Percentiles rank a stretch among this genome's conserved stretches.
Evolutionary conservation across 2,797 vertebrate species (phyloP).

Genomic region (Rhyacichthys aspro): DNA sequence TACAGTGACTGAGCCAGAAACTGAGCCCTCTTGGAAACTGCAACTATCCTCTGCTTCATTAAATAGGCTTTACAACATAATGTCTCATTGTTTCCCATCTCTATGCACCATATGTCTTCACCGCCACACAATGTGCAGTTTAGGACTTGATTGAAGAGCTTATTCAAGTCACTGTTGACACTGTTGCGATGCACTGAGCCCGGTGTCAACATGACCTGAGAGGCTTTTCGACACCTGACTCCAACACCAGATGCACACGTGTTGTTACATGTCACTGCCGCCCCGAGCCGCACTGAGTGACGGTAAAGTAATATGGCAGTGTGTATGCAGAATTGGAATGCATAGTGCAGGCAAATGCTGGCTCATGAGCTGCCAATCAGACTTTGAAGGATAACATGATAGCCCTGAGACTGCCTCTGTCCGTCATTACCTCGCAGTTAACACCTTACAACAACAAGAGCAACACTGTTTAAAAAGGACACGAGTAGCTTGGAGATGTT

Average conservation of each 20-base stretch:
- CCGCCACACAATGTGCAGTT: neutral
- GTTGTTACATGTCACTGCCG: constrained; percentile 3
- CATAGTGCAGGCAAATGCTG: constrained; percentile 5
- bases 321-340: constrained; percentile 2
- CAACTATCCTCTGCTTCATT: neutral
- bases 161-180: constrained; percentile 1
- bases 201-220: constrained; percentile 5
- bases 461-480: neutral
- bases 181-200: neutral
- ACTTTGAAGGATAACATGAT: constrained; percentile 4
- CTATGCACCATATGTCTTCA: neutral
- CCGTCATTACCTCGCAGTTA: constrained; percentile 3
- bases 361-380: constrained; percentile 3
- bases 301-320: constrained; percentile 1
- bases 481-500: neutral
- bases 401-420: neutral
- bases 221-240: neutral
- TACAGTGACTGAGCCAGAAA: no score
- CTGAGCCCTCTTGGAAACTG: neutral
- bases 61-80: neutral
- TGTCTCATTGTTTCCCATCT: neutral
- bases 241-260: neutral
- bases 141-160: neutral
- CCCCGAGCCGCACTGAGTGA: neutral
- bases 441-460: constrained; percentile 5